Percentiles rank a stretch among this genome's conserved stretches.
Conservation (phyloP, 92 coral and sea anemone species). For the Chrysogorgia sp. region DNA sequence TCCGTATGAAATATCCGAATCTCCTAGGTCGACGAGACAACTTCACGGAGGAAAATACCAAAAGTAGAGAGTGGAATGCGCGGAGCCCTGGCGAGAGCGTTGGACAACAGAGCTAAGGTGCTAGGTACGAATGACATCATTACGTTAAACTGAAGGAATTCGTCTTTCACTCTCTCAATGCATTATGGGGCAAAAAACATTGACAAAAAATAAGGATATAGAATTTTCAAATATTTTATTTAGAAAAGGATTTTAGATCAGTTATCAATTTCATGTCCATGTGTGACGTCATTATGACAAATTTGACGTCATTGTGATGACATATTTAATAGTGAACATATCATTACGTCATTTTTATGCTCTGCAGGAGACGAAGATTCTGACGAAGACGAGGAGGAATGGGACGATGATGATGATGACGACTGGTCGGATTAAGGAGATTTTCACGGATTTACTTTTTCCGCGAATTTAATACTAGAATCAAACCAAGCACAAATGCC, state of each 20-base stretch:
- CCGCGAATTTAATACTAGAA: too few relatives aligned
- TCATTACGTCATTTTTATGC: background rate
- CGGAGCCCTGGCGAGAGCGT: constrained; percentile 86
- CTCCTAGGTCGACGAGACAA: constrained; percentile 15
- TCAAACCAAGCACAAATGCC: too few relatives aligned
- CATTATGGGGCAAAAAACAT: too few relatives aligned
- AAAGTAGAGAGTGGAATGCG: constrained; percentile 71
- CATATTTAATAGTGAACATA: background rate
- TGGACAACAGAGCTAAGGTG: constrained; percentile 85
- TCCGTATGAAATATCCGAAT: background rate
- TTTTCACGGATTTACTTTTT: background rate
- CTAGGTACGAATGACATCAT: constrained; percentile 63
- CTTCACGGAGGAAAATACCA: constrained; percentile 38
- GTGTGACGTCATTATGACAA: background rate
- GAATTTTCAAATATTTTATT: too few relatives aligned
- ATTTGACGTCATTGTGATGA: background rate
- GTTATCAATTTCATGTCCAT: background rate
- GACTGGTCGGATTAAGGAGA: constrained; percentile 86
- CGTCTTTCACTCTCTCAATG: too few relatives aligned
- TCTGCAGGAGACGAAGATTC: constrained; percentile 78
- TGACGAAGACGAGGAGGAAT: constrained; percentile 83
- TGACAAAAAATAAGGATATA: too few relatives aligned
- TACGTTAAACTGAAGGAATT: too few relatives aligned
- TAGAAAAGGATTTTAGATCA: background rate
- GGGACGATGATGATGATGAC: constrained; percentile 85